Evolutionary conservation across 2,113 vertebrate species (phyloP).

Genomic region (Hippoglossus stenolepis): DNA sequence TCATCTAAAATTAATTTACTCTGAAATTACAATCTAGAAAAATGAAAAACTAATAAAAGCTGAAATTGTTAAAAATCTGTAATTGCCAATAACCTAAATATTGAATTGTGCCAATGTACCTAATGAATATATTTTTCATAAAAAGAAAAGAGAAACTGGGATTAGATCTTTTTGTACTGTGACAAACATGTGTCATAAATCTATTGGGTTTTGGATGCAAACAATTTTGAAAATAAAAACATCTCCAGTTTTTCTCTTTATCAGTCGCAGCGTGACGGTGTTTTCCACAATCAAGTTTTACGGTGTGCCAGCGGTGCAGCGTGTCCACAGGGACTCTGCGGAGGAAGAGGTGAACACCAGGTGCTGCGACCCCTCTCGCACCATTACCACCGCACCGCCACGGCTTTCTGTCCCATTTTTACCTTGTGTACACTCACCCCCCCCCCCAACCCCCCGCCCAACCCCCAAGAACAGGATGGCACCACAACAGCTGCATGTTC

Average conservation of each 20-base stretch:
- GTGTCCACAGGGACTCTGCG: slow-evolving; percentile 65
- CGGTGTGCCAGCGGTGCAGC: slow-evolving; percentile 65
- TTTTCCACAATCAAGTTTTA: slow-evolving; percentile 84
- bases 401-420: slow-evolving; percentile 76
- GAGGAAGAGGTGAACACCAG: slow-evolving; percentile 78
- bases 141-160: background rate
- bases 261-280: slow-evolving; percentile 75
- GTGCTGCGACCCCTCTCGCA: slow-evolving; percentile 69
- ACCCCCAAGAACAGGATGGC: slow-evolving; percentile 52
- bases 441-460: slow-evolving; percentile 16
- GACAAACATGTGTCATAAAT: slow-evolving; percentile 1
- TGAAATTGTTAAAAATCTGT: background rate
- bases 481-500: slow-evolving; percentile 69
- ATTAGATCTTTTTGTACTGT: too few species aligned
- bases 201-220: background rate
- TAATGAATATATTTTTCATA: background rate
- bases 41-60: background rate
- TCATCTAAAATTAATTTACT: background rate
- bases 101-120: background rate
- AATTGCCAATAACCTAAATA: background rate
- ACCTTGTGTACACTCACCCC: slow-evolving; percentile 41
- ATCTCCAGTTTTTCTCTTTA: slow-evolving; percentile 64
- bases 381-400: slow-evolving; percentile 66
- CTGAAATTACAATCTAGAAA: too few species aligned
- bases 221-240: slow-evolving; percentile 49